Percentiles rank a stretch among this genome's conserved stretches.
phyloP scores from a whole-genome alignment of 1,140 invertebrate species.

The Mya arenaria region DNA sequence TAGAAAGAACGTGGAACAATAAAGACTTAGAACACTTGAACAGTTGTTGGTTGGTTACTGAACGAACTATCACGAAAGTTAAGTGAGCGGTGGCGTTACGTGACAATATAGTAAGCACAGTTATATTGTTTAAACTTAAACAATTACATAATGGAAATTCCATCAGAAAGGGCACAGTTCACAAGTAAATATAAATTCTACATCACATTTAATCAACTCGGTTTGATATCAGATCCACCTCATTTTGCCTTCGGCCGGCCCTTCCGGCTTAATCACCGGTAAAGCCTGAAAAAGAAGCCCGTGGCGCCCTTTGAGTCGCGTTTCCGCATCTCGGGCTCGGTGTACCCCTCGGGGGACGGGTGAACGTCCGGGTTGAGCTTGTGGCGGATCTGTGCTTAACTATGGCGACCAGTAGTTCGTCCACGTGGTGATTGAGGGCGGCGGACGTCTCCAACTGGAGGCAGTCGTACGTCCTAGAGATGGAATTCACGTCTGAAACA shows the following conservation, averaged over 20 bases:
- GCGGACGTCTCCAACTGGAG: conserved; percentile 89
- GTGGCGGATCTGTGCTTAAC: conserved; percentile 84
- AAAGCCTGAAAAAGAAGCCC: conserved; percentile 25
- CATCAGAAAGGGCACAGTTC: too few relatives aligned
- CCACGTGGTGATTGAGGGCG: conserved; percentile 90
- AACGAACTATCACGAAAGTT: too few relatives aligned
- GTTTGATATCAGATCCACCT: too few relatives aligned
- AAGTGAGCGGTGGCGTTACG: too few relatives aligned
- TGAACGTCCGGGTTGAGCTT: conserved; percentile 59
- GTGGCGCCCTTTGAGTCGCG: conserved; percentile 3
- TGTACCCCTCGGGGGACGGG: conserved; percentile 11
- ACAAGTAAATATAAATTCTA: too few relatives aligned
- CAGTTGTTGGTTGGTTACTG: too few relatives aligned
- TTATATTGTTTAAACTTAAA: too few relatives aligned
- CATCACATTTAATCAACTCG: too few relatives aligned
- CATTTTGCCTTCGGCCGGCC: conserved; percentile 23
- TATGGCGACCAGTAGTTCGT: conserved; percentile 90
- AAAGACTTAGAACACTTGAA: too few relatives aligned
- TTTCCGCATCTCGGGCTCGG: conserved; percentile 20
- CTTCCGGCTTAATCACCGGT: conserved; percentile 39
- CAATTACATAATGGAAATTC: too few relatives aligned
- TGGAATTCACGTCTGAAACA: conserved; percentile 66
- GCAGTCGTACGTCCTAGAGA: conserved; percentile 25
- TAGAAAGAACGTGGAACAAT: too few relatives aligned
- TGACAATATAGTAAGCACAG: too few relatives aligned